Base-by-base conservation (phyloP, 2,113 vertebrate species). In the Lipotes vexillifer region DNA sequence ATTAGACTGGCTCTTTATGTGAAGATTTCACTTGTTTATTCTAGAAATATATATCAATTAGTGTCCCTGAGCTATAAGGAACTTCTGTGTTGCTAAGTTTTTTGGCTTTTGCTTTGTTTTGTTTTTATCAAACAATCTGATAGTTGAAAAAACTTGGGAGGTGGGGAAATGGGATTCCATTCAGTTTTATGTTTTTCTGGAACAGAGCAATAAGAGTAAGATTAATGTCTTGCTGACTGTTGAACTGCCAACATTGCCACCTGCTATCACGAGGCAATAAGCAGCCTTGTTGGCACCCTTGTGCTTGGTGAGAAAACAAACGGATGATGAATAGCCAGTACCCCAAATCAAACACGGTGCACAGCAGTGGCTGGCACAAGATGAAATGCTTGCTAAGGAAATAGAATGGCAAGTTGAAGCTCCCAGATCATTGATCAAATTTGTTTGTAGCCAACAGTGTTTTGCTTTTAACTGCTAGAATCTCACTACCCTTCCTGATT, bases 391-490 rank as follows among this genome's bases (percentile, higher is more conserved):
- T 96, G 36, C 95, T 97, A 87, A 97, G 93, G 97, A 96, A 98
- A 97, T 18, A 97, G 82, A 97, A 92, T 85, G 80, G 93, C 1
- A 3, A 95, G 82, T 68, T 96, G 96, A 88, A 97, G 44, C 49
- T 97, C 65, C 97, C 74, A 98, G 96, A 74, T 97, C 94, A 95
- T 95, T 97, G 97, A 98, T 97, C 96, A 98, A 97, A 95, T 71
- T 93, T 97, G 96, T 98, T 96, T 97, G 29, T 97, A 90, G 88
- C 85, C 93, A 97, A 93, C 95, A 82, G 20, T 96, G 61, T 97
- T 97, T 97, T 98, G n/a, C 94, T 96, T 98, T 97, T 94, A 97
- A 72, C 81, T 96, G 33, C 38, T 97, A 97, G 91, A 86, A 90
- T 97, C 46, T 97, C 85, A 97, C 94, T 86, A 95, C 75, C n/a